phyloP scores from a whole-genome alignment of 2,113 vertebrate species.

The Podarcis muralis region DNA sequence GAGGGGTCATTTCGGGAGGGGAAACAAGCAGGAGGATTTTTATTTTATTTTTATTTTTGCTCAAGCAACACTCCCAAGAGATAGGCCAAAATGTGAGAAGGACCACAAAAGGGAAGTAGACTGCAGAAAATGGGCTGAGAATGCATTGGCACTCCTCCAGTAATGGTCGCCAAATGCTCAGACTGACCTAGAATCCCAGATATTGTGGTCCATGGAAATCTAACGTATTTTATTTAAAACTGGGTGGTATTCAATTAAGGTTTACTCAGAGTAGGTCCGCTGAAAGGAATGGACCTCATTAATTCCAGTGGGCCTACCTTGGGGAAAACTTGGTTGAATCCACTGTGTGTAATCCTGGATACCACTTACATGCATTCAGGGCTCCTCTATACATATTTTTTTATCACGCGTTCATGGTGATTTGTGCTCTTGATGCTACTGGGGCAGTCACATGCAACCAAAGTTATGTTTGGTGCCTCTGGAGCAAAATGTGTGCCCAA shows the following conservation, averaged over 20 bases:
- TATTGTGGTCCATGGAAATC: background rate
- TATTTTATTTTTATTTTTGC: background rate
- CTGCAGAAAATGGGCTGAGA: rapidly evolving
- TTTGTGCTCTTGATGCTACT: too few relatives aligned
- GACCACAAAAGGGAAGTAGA: background rate
- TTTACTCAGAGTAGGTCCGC: too few relatives aligned
- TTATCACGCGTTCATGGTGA: too few relatives aligned
- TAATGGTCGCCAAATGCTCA: background rate
- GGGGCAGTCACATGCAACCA: too few relatives aligned
- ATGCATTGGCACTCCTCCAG: background rate
- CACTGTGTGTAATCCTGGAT: background rate
- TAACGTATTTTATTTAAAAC: too few relatives aligned
- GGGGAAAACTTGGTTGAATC: too few relatives aligned
- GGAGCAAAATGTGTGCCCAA: background rate
- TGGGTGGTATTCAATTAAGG: too few relatives aligned
- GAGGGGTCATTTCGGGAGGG: background rate
- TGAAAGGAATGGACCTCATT: too few relatives aligned
- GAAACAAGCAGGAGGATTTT: background rate
- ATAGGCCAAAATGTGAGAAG: background rate
- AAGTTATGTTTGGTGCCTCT: background rate
- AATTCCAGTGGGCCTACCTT: too few relatives aligned
- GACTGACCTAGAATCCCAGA: background rate
- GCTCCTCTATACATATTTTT: too few relatives aligned
- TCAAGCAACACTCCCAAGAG: constrained; percentile 14
- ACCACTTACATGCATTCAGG: background rate